A percentile compares a stretch with the other conserved stretches of the same genome.
phyloP scores from a whole-genome alignment of 2,113 vertebrate species.

The Tychaedon coryphoeus region DNA sequence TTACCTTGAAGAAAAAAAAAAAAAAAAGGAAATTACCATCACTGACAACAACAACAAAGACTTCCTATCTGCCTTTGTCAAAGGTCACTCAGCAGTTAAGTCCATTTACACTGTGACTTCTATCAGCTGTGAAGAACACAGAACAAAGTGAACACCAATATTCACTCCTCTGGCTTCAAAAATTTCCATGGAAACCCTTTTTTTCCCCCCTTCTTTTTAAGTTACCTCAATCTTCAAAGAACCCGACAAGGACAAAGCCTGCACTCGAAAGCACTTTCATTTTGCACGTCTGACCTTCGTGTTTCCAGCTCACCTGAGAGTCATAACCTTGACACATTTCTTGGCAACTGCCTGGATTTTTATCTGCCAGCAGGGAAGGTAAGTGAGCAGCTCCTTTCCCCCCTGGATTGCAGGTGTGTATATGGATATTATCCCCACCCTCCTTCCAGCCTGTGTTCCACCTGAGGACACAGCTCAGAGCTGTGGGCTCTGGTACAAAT shows the following conservation, averaged over 20 bases:
- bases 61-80: background rate
- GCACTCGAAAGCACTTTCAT: background rate
- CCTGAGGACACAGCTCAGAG: background rate
- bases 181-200: conserved; percentile 21
- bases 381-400: background rate
- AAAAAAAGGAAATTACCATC: background rate
- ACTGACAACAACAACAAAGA: conserved; percentile 11
- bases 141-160: background rate
- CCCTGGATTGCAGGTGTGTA: background rate
- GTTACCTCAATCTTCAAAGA: conserved; percentile 14
- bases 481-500: background rate
- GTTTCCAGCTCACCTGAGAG: conserved; percentile 2
- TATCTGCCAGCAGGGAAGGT: conserved; percentile 13
- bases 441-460: background rate
- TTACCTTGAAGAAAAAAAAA: background rate
- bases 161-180: background rate
- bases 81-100: conserved; percentile 33
- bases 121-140: background rate
- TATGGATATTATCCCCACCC: background rate
- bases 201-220: background rate
- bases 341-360: background rate
- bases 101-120: conserved; percentile 28
- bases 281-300: background rate
- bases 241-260: background rate
- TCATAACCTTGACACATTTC: background rate